phyloP scores from a whole-genome alignment of 2,888 invertebrate species.

The Chaetogeoica ovagalla region DNA sequence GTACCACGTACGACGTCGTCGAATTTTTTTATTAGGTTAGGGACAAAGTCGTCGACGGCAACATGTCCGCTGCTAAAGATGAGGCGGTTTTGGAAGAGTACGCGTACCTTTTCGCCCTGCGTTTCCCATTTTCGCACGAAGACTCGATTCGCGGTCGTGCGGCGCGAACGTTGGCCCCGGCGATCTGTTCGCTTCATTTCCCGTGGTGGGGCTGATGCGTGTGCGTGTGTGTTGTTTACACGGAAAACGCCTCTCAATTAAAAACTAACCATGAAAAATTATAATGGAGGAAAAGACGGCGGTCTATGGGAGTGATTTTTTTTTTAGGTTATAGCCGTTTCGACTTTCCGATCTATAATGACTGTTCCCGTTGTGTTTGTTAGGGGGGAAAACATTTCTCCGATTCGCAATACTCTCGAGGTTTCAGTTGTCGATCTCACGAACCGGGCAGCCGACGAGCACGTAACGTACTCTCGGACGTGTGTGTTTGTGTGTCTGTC shows the following conservation, averaged over 20 bases:
- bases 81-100: no score
- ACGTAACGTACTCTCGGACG: no score
- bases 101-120: no score
- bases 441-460: no score
- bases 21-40: conserved; percentile 46
- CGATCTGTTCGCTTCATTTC: no score
- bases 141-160: no score
- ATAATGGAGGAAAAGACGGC: conserved; percentile 49
- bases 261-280: conserved; percentile 52
- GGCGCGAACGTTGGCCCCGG: no score
- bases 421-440: no score
- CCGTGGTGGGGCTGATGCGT: no score
- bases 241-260: conserved; percentile 19
- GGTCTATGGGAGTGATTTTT: neutral
- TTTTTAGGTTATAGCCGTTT: conserved; percentile 45
- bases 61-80: conserved; percentile 25
- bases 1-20: conserved; percentile 12
- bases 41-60: conserved; percentile 22
- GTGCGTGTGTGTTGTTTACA: neutral
- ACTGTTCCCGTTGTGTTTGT: neutral
- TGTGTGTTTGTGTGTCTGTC: no score
- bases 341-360: neutral
- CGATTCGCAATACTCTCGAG: neutral
- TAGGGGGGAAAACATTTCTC: neutral
- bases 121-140: no score